Base-by-base conservation (phyloP, 2,797 vertebrate genomes). In the Tolypeutes matacus region DNA sequence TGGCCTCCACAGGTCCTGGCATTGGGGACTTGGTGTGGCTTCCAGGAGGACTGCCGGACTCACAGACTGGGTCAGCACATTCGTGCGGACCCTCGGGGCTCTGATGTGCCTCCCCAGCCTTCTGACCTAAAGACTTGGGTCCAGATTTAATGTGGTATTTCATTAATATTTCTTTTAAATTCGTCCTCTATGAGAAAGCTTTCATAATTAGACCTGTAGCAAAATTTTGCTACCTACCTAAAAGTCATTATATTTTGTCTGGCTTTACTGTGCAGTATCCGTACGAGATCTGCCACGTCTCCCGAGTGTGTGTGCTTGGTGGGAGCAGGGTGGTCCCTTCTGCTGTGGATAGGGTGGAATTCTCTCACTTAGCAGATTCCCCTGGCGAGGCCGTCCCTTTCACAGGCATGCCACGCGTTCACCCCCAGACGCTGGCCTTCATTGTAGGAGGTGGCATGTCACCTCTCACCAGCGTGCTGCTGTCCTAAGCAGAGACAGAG, bases 181-280 rank as follows among this genome's bases (percentile, higher is more conserved):
- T 97, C 95, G 60, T 96, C 1, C 34, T 77, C 93, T 89, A 34
- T 77, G 9, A 96, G 96, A 95, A 96, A 92, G 89, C 96, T 98
- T 97, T 97, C 96, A 89, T 84, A 87, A 70, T 92, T 96, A 88
- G 97, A 76, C 91, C 91, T 92, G 92, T 96, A 96, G 94, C 97
- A 98, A 93, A 97, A 94, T 96, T 96, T 96, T 95, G 69, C 92
- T 5, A 14, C 93, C 96, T 93, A 96, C 93, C 78, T 97, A 58
- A 97, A 97, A 97, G 96, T 89, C 78, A 67, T 88, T 93, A 73
- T 92, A 93, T 97, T 98, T 94, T 78, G 82, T 95, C 97, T 94
- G 95, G 91, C 94, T 97, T 98, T 97, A 96, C 96, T 98, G 97
- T 97, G 97, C 93, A 96, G 85, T 96, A 89, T 97, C 49, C 97